Evolutionary conservation across 2,888 invertebrate species (phyloP).

Genomic region (Agrotis clavis): DNA sequence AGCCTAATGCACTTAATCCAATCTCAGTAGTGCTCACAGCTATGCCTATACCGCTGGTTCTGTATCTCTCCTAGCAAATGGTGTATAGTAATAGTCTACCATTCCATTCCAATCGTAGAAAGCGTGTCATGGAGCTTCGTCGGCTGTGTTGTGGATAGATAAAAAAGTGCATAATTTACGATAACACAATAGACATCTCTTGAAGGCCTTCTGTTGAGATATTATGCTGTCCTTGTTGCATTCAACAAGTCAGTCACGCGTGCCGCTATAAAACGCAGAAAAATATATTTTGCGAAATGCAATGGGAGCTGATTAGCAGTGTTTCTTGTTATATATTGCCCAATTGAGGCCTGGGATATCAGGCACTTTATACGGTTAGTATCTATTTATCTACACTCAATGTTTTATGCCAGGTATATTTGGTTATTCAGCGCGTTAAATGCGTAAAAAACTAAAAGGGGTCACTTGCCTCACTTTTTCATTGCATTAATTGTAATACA

Average conservation of each 20-base stretch:
- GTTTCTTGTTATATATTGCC: constrained; percentile 15
- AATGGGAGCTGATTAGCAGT: constrained; percentile 34
- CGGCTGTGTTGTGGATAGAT: constrained; percentile 72
- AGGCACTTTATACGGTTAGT: not conserved
- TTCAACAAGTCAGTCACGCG: constrained; percentile 71
- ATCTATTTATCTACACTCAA: not conserved
- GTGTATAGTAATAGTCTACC: constrained; percentile 56
- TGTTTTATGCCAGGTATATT: not conserved
- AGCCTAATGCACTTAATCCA: constrained; percentile 43
- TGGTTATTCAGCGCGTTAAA: no score
- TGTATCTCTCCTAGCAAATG: constrained; percentile 54
- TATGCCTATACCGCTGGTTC: constrained; percentile 40
- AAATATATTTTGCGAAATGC: constrained; percentile 53
- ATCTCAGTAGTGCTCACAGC: constrained; percentile 47
- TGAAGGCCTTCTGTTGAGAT: constrained; percentile 74
- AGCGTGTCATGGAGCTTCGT: constrained; percentile 82
- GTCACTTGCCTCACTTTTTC: no score
- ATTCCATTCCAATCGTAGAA: constrained; percentile 77
- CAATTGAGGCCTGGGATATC: not conserved
- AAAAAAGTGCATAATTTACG: constrained; percentile 83
- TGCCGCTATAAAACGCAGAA: constrained; percentile 61
- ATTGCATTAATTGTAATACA: not conserved
- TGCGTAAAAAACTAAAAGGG: no score
- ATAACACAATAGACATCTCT: constrained; percentile 79
- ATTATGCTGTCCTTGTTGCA: constrained; percentile 74